Evolutionary conservation across 2,797 vertebrate genomes (phyloP), one percentile per base, ranked within the genome.

Genomic region (Lepidocolaptes lacrymiger): DNA sequence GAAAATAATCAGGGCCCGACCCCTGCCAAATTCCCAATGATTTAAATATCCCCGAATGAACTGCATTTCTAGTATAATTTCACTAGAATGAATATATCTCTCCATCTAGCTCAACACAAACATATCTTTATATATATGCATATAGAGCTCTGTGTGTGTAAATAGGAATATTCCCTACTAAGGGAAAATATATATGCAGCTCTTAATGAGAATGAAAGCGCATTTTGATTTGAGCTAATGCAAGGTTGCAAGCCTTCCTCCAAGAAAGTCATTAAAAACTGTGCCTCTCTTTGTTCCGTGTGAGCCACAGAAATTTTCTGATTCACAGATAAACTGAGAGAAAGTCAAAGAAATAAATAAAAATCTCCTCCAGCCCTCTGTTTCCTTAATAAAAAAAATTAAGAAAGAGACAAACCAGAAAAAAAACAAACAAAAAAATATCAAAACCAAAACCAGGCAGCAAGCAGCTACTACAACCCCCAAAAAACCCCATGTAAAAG

Each of bases 31-130:
- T 89, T 85, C 72, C 37, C 91, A 16, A 2, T 7, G 87, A 96
- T 95, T 93, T 96, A 93, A 93, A 95, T 95, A 93, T 92, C 95
- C 92, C 90, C 86, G 39, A 87, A 80, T 85, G 92, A 93, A 91
- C 86, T 34, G 74, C 83, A 3, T 92, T 91, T 90, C 95, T 51
- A 63, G 90, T 59, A 39, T 91, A 87, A 88, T 94, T 93, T 91
- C 90, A 36, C 74, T 88, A 63, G 95, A 93, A 93, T 93, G 88
- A 49, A 7, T n/a, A 2, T 95, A 85, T 96, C 96, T 91, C 94
- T 94, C 87, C 92, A 96, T 94, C 96, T 93, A 28, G 78, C 86
- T 62, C 68, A 63, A 51, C 86, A 92, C 91, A 95, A 96, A 93
- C 91, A 27, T 81, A 78, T 94, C 95, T 95, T 61, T 81, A 62